A percentile compares a stretch with the other conserved stretches of the same genome.
Conservation (phyloP, 2,113 vertebrate species). For the Seriola aureovittata region DNA sequence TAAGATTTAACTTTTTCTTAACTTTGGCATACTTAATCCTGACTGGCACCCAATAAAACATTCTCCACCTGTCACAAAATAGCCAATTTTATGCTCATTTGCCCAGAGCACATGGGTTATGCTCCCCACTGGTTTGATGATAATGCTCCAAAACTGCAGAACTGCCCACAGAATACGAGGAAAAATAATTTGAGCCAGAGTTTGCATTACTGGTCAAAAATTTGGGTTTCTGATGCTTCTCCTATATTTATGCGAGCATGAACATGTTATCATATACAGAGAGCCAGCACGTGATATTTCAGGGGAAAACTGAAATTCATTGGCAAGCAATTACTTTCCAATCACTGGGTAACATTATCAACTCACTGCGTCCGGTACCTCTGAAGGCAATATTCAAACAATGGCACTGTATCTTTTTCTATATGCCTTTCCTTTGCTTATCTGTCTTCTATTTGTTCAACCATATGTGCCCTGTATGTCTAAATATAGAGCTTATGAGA, state of each 20-base stretch:
- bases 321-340: slow-evolving; percentile 76
- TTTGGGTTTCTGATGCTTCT: slow-evolving; percentile 21
- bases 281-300: slow-evolving; percentile 65
- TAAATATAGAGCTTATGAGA: slow-evolving; percentile 59
- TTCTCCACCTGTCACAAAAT: slow-evolving; percentile 16
- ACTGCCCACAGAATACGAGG: slow-evolving; percentile 3
- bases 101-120: background rate
- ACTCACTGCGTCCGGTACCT: slow-evolving; percentile 47
- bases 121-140: slow-evolving; percentile 16
- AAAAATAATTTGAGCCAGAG: slow-evolving; percentile 38
- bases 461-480: slow-evolving; percentile 40
- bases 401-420: slow-evolving; percentile 61
- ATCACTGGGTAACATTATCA: slow-evolving; percentile 71
- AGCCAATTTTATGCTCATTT: slow-evolving; percentile 32
- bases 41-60: background rate
- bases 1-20: slow-evolving; percentile 2
- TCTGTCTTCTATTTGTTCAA: slow-evolving; percentile 67
- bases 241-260: slow-evolving; percentile 55
- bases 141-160: slow-evolving; percentile 32
- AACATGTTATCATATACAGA: slow-evolving; percentile 38
- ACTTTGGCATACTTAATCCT: slow-evolving; percentile 7
- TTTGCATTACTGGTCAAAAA: slow-evolving; percentile 29
- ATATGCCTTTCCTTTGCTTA: slow-evolving; percentile 62
- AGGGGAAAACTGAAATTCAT: slow-evolving; percentile 63
- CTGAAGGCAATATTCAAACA: slow-evolving; percentile 63